Percentiles rank a stretch among this genome's conserved stretches.
phyloP scores from a whole-genome alignment of 2,113 vertebrate species.

The Halcyon malimbica region DNA sequence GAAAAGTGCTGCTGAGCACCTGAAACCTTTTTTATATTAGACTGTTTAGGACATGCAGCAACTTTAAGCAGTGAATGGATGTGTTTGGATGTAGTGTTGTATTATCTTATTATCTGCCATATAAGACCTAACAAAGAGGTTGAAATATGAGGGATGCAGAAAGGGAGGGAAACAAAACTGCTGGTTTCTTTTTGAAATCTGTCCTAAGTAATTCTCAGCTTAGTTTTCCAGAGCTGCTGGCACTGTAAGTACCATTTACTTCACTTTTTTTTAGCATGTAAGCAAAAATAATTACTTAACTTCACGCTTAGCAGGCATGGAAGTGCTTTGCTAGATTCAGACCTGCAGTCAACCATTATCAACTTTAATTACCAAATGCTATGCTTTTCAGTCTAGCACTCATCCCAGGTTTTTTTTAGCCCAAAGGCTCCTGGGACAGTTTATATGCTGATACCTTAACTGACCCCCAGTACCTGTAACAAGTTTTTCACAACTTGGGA shows the following conservation, averaged over 20 bases:
- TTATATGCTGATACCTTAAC: not conserved
- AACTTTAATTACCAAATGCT: not conserved
- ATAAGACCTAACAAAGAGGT: not conserved
- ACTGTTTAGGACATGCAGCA: not conserved
- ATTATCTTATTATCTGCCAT: not conserved
- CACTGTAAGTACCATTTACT: not conserved
- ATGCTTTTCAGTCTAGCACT: not conserved
- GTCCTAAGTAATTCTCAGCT: not conserved
- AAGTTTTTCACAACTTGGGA: not conserved
- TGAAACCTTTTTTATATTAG: not conserved
- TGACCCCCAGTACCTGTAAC: not conserved
- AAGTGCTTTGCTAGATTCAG: not conserved
- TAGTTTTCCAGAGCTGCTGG: not conserved
- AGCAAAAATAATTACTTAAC: not conserved
- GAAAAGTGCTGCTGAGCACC: not conserved
- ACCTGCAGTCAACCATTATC: not conserved
- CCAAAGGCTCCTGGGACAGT: not conserved
- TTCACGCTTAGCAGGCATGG: not conserved
- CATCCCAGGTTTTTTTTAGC: not conserved
- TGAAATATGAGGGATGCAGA: not conserved
- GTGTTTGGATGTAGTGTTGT: not conserved
- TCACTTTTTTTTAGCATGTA: not conserved
- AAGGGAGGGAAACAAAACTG: not conserved
- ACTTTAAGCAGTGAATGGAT: not conserved
- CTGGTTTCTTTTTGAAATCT: not conserved